These are phyloP conservation scores for Drosophila nikananu DNA, from an alignment of 1,140 invertebrate species.

Conservation along the genomic window DNA sequence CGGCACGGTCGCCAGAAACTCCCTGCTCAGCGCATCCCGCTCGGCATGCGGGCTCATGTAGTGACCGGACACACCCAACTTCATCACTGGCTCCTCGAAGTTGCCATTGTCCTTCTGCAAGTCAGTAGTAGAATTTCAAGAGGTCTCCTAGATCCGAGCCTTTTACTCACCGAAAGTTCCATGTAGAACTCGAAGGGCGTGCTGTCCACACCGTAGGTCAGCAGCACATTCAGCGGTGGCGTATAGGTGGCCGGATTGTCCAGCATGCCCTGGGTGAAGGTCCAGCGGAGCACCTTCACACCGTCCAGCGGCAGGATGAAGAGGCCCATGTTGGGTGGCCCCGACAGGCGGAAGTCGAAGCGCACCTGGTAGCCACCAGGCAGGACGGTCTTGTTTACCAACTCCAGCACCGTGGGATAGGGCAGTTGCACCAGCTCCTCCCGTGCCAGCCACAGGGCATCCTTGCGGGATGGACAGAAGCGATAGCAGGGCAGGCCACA, in stretches of 20 bases:
- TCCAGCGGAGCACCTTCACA: conserved; percentile 87
- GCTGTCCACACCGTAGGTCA: conserved; percentile 85
- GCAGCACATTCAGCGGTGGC: conserved; percentile 65
- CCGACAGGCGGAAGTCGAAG: conserved; percentile 85
- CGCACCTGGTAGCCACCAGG: conserved; percentile 40
- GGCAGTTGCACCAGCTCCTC: conserved; percentile 46
- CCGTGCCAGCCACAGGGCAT: conserved; percentile 54
- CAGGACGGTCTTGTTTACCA: conserved; percentile 54
- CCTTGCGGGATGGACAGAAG: conserved; percentile 21
- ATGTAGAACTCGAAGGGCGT: conserved; percentile 38
- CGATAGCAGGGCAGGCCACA: conserved; percentile 91
- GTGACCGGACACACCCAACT: conserved; percentile 52
- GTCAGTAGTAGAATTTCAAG: too few species aligned
- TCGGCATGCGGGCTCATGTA: conserved; percentile 30
- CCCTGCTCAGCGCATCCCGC: conserved; percentile 25
- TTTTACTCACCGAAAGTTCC: conserved; percentile 86
- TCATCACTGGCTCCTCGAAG: conserved; percentile 60
- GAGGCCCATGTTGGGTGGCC: conserved; percentile 90
- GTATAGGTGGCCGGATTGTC: conserved; percentile 32
- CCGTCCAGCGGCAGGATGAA: conserved; percentile 88
- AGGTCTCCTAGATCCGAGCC: too few species aligned
- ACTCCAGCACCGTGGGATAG: conserved; percentile 29
- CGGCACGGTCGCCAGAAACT: conserved; percentile 43
- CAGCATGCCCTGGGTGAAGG: conserved; percentile 86
- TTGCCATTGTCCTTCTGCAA: conserved; percentile 86